Percentiles rank a stretch among this genome's conserved stretches.
These are phyloP conservation scores for Trichogramma evanescens DNA, from an alignment of 2,888 invertebrate genomes.

Conservation along the genomic window DNA sequence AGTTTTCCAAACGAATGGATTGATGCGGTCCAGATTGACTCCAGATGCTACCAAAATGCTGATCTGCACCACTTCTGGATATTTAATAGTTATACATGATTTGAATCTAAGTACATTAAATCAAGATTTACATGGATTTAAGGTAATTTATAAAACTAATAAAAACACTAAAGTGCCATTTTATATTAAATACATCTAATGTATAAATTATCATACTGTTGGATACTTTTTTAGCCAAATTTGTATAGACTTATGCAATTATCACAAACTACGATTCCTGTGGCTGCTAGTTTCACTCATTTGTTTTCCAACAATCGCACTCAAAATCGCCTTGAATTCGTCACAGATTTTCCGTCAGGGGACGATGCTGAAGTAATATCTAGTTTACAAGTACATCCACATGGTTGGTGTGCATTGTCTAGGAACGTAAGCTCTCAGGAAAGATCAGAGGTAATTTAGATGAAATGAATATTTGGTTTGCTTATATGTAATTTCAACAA, in stretches of 20 bases:
- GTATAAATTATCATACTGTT: neutral
- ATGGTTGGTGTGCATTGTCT: slow-evolving; percentile 82
- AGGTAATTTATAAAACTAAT: slow-evolving; percentile 50
- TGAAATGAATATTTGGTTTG: neutral
- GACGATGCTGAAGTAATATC: slow-evolving; percentile 88
- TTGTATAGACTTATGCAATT: slow-evolving; percentile 84
- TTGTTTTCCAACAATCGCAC: slow-evolving; percentile 67
- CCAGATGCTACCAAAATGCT: slow-evolving; percentile 83
- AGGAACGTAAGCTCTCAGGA: slow-evolving; percentile 82
- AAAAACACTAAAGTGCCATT: neutral
- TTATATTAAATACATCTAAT: neutral
- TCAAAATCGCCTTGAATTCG: slow-evolving; percentile 81
- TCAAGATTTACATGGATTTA: slow-evolving; percentile 76
- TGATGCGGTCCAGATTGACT: slow-evolving; percentile 81
- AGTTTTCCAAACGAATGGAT: slow-evolving; percentile 76
- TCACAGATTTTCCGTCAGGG: slow-evolving; percentile 79
- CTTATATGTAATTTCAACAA: neutral
- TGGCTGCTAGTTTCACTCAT: slow-evolving; percentile 73
- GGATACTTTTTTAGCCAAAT: slow-evolving; percentile 61
- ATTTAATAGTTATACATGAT: slow-evolving; percentile 83
- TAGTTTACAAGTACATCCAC: slow-evolving; percentile 82
- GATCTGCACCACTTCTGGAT: slow-evolving; percentile 84
- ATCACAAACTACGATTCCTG: slow-evolving; percentile 73
- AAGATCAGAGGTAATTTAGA: slow-evolving; percentile 65
- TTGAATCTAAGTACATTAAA: slow-evolving; percentile 73